Evolutionary conservation across 1,140 invertebrate species (phyloP).

Genomic region (Chrysopa pallens): DNA sequence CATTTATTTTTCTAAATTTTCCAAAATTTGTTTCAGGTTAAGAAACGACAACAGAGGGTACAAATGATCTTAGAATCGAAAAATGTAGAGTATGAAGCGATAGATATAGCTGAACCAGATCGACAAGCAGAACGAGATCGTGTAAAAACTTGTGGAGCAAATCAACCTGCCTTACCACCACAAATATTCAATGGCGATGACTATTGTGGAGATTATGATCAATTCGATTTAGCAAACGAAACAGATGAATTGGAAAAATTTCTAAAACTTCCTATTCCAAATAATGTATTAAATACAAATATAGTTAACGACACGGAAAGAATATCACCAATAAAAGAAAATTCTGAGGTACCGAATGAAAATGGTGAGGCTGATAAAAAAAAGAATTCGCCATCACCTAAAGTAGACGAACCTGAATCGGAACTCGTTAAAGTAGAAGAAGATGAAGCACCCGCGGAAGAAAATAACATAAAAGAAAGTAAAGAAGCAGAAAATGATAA

Average conservation of each 20-base stretch:
- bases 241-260: conserved; percentile 76
- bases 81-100: conserved; percentile 66
- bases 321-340: not conserved
- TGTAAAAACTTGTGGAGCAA: conserved; percentile 63
- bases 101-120: conserved; percentile 86
- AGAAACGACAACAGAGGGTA: conserved; percentile 82
- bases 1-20: too few relatives aligned
- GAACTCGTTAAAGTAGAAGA: conserved; percentile 6
- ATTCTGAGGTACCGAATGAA: not conserved
- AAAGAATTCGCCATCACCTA: not conserved
- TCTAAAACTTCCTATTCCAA: conserved; percentile 40
- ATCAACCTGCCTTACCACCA: conserved; percentile 51
- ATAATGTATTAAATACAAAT: conserved; percentile 4
- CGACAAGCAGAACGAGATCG: conserved; percentile 77
- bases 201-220: conserved; percentile 89
- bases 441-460: conserved; percentile 1
- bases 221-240: conserved; percentile 83
- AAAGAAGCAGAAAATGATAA: conserved; percentile 13
- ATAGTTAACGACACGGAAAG: not conserved
- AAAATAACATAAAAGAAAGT: not conserved
- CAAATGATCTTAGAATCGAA: conserved; percentile 82
- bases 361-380: not conserved
- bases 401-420: conserved; percentile 6
- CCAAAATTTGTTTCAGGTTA: conserved; percentile 62
- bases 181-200: conserved; percentile 86